Conservation (phyloP, 2,113 vertebrate species). For the Alligator sinensis region DNA sequence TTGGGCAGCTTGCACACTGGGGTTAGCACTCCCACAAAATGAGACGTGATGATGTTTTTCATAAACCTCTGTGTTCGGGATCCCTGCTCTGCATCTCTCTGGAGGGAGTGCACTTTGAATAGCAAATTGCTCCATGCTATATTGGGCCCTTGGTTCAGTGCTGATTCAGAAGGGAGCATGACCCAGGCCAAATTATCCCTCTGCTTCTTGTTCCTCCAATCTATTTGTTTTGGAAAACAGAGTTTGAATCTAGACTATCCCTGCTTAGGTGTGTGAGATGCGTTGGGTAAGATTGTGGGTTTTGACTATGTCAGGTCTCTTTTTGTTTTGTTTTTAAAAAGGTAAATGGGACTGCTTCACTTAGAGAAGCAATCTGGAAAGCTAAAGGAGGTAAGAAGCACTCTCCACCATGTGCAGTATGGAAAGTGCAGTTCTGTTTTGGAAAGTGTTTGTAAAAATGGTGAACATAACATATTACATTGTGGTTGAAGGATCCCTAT, state of each 20-base stretch:
- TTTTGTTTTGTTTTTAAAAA: background rate
- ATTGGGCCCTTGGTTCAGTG: background rate
- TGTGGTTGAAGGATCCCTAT: too few relatives aligned
- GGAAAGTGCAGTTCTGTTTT: background rate
- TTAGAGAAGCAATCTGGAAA: background rate
- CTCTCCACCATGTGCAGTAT: background rate
- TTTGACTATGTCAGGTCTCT: too few relatives aligned
- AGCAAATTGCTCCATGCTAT: background rate
- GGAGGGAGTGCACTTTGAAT: background rate
- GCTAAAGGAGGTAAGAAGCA: background rate
- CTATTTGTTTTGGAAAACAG: background rate
- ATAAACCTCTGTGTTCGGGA: background rate
- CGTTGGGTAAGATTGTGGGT: background rate
- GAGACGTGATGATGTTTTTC: background rate
- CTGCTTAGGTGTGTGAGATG: background rate
- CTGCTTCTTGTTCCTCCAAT: background rate
- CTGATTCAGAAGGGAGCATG: too few relatives aligned
- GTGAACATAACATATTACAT: too few relatives aligned
- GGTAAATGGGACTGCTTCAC: background rate
- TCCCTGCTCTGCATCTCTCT: background rate
- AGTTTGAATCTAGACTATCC: background rate
- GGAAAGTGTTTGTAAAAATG: background rate
- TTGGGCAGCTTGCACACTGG: background rate
- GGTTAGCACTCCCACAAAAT: background rate
- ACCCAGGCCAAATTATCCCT: background rate